Base-by-base conservation (phyloP, 2,113 vertebrate species). In the Nerophis ophidion region DNA sequence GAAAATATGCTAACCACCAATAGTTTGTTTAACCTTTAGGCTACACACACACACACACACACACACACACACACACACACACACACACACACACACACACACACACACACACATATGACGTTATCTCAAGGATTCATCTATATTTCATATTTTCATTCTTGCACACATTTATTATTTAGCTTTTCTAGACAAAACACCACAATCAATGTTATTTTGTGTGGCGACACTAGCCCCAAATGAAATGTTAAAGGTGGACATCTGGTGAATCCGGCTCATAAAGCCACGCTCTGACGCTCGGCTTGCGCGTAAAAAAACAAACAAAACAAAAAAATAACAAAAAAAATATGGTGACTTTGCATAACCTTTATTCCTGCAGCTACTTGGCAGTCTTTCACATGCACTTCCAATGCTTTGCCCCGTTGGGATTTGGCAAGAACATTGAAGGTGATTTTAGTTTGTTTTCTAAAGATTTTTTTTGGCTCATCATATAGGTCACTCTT, bases 71-170 rank as follows among this genome's bases (percentile, higher is more conserved):
- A 26, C 26, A 26, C 26, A 26, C 26, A 26, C 26, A 4, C 26
- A 26, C 26, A 4, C 19, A 26, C 19, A 26, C 19, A 26, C 19
- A 26, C 19, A 26, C 19, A 26, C 19, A 26, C 19, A 26, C 26
- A 26, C 26, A 26, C 26, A 26, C 26, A 26, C 26, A 4, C 26
- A 26, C 26, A 4, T 26, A 26, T 45, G 13, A 61, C 34, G 46
- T 60, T 34, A 45, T 51, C 33, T 15, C 63, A 33, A 68, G 7
- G 60, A 3, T 34, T 70, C 4, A 57, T 54, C 16, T 57, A 58
- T 66, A 60, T 61, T 67, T 72, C 35, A 74, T 66, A 19, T 4
- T 45, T 69, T 44, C 4, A 45, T 42, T 72, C 48, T 26, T 33
- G 13, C 4, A 46, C 12, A 61, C 10, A 58, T 72, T 12, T 61